Conservation (phyloP, 1,140 invertebrate genomes). For the Wiebesia pumilae region DNA sequence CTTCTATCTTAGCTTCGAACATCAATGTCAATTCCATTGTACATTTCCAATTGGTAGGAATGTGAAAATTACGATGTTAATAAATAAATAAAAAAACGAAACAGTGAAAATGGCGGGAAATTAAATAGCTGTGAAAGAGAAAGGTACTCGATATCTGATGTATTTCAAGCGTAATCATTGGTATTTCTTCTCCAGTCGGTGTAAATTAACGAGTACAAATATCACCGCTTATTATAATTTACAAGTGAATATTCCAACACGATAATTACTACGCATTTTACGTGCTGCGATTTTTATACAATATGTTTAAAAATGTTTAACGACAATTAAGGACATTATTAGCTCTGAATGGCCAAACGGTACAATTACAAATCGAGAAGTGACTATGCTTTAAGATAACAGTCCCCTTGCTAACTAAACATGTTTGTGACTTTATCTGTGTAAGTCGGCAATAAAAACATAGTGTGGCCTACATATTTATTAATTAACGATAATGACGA, state of each 20-base stretch:
- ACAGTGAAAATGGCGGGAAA: slow-evolving; percentile 5
- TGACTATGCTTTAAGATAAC: background rate
- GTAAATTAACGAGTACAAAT: background rate
- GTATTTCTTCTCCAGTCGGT: background rate
- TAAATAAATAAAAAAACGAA: too few species aligned
- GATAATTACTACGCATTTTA: background rate
- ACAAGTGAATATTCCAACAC: background rate
- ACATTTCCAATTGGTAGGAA: background rate
- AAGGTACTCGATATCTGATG: background rate
- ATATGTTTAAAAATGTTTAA: background rate
- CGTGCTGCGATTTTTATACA: background rate
- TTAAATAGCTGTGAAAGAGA: slow-evolving; percentile 3
- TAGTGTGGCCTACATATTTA: background rate
- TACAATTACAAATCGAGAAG: background rate
- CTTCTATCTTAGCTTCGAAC: background rate
- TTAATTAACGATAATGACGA: background rate
- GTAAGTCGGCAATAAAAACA: background rate
- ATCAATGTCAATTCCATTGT: background rate
- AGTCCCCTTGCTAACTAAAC: background rate
- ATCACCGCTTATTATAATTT: background rate
- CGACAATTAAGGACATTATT: too few species aligned
- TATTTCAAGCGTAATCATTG: background rate
- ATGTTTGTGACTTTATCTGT: background rate
- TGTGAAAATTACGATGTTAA: background rate
- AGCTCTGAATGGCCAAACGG: background rate